A percentile compares a stretch with the other conserved stretches of the same genome.
These are phyloP conservation scores for Drosophila quinaria DNA, from an alignment of 2,888 invertebrate genomes.

Conservation along the genomic window DNA sequence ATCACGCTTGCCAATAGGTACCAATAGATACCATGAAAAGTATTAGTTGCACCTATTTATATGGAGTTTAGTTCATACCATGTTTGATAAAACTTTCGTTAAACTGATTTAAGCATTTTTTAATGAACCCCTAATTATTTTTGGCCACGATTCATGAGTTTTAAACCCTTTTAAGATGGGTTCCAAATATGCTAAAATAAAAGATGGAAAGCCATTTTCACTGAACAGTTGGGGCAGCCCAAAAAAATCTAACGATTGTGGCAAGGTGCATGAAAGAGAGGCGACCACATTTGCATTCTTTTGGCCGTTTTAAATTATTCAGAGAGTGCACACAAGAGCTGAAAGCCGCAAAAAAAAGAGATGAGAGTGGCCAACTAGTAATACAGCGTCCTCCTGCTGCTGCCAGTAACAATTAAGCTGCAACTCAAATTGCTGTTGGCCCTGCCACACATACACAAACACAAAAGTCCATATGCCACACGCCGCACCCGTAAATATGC, in stretches of 20 bases:
- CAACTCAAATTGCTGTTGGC: conserved; percentile 73
- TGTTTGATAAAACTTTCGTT: background rate
- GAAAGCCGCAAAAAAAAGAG: conserved; percentile 36
- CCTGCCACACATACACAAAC: conserved; percentile 24
- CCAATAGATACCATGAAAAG: conserved; percentile 2
- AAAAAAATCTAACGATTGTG: conserved; percentile 18
- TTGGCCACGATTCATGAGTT: background rate
- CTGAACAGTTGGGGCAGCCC: conserved; percentile 23
- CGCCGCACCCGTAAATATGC: conserved; percentile 66
- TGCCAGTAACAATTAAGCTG: conserved; percentile 76
- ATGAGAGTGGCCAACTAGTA: conserved; percentile 9
- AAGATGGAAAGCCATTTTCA: conserved; percentile 40
- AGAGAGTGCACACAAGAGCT: conserved; percentile 66
- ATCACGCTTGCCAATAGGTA: conserved; percentile 1
- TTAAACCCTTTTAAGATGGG: background rate
- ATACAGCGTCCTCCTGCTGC: conserved; percentile 3
- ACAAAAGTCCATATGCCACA: conserved; percentile 14
- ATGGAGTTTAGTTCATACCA: background rate
- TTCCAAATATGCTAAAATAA: conserved; percentile 1
- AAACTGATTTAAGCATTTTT: background rate
- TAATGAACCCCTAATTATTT: background rate
- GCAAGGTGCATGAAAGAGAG: background rate
- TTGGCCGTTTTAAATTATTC: conserved; percentile 77
- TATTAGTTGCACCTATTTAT: conserved; percentile 2
- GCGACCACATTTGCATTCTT: conserved; percentile 72